Conservation (phyloP, 2,113 vertebrate genomes). For the Ictidomys tridecemlineatus region DNA sequence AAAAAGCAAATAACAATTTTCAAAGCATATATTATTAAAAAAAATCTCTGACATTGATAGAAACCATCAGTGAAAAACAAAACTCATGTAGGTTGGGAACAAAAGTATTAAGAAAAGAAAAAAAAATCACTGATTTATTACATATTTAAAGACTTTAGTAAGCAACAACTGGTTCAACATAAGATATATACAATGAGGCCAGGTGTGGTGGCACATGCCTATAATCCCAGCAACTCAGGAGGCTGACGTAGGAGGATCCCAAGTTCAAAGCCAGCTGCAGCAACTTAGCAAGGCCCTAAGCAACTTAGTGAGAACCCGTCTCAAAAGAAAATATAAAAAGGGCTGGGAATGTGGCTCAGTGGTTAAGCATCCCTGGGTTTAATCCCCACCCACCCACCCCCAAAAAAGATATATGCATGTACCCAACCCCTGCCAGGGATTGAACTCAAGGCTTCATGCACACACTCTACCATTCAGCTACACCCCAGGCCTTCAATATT, state of each 20-base stretch:
- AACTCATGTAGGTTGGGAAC: not conserved
- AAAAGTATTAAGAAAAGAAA: not conserved
- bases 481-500: not conserved
- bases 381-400: too few species aligned
- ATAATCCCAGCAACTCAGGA: too few species aligned
- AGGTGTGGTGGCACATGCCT: too few species aligned
- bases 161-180: not conserved
- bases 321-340: too few species aligned
- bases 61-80: conserved; percentile 27
- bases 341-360: too few species aligned
- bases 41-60: not conserved
- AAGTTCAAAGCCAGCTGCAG: too few species aligned
- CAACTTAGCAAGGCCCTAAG: too few species aligned
- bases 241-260: too few species aligned
- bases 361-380: too few species aligned
- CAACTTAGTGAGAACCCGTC: too few species aligned
- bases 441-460: not conserved
- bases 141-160: not conserved
- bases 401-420: too few species aligned
- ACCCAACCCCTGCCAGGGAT: rapidly evolving
- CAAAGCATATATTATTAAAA: not conserved
- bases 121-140: not conserved
- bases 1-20: not conserved
- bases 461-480: not conserved
- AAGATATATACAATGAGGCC: not conserved